Base-by-base conservation (phyloP, 2,113 vertebrate genomes). In the Rhinolophus ferrumequinum region DNA sequence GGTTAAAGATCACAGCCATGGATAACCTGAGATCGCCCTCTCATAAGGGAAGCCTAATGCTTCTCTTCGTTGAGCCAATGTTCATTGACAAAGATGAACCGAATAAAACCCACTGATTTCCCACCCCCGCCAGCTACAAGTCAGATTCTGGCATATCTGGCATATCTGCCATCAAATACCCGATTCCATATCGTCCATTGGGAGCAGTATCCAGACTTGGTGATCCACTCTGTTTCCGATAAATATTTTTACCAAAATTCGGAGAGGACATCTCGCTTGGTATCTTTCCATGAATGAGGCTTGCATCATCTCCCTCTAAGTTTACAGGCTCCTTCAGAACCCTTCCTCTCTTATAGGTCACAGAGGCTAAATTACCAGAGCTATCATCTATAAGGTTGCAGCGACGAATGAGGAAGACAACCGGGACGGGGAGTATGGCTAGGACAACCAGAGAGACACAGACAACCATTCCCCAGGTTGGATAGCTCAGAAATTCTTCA, bases 131-230 rank as follows among this genome's bases (percentile, higher is more conserved):
- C 67, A 96, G 93, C 98, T 99, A 99, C 98, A 99, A 98, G 98
- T 99, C 99, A 89, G 99, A 99, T 97, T 99, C 99, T 0, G 99
- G 99, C 99, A 99, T 99, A 97, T 99, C 99, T 13, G 99, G 99
- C 99, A 99, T 98, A 96, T 99, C 99, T 56, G 99, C 99, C 99
- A 99, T 99, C 97, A 99, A 94, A 97, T 99, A 99, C 15, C 99
- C 99, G 21, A 99, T 99, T 52, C 99, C 99, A 0, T 99, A 99
- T n/a, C 99, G 99, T 88, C 99, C 99, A 21, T 99, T 99, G 62
- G 99, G 99, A 75, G 99, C 99, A 0, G 99, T 99, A 94, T 99
- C 99, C 10, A 98, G 96, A 66, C 98, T 97, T 4, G 98, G 98
- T 1, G 98, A 98, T 26, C 98, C 98, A 92, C 98, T 99, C 98